Base-by-base conservation (phyloP, 2,888 invertebrate species). In the Philopedon plagiatum region DNA sequence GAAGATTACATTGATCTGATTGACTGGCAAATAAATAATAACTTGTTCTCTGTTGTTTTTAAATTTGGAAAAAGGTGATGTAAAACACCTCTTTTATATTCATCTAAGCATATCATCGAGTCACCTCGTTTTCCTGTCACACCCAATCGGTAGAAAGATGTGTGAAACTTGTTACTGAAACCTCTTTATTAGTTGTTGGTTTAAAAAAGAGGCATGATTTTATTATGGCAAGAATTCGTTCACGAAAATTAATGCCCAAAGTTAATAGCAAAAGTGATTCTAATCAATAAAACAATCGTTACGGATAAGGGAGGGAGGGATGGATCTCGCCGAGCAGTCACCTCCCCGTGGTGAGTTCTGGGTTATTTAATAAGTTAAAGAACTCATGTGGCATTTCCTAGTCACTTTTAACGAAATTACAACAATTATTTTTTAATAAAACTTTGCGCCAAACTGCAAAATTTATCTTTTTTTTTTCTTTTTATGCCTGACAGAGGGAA, bases 351-450 rank as follows among this genome's bases (percentile, higher is more conserved):
- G 11, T 23, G 23, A 51, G n/a, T 23, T 51, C 23, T 51, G 26
- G 51, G 51, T 51, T 51, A n/a, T 51, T 51, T 51, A 7, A 51
- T 23, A 51, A 51, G 11, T 11, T 26, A 13, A 23, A 51, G 11
- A 23, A 26, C 23, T 51, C 8, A 34, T 34, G n/a, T n/a, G n/a
- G n/a, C n/a, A 8, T 34, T 34, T 34, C 32, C 7, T 34, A 34
- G 1, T 9, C 11, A 34, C 7, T 9, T 34, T 34, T 2, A 34
- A 34, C 11, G 11, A 9, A 2, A 1, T 34, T 34, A 5, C 7
- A 34, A 34, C 32, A 34, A 34, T n/a, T n/a, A n/a, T n/a, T n/a
- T n/a, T n/a, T n/a, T n/a, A n/a, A n/a, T n/a, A n/a, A n/a, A n/a
- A n/a, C n/a, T n/a, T n/a, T n/a, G 32, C 8, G 32, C 7, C 7